Evolutionary conservation across 2,797 vertebrate genomes (phyloP), one percentile per base, ranked within the genome.

Genomic region (Paguma larvata): DNA sequence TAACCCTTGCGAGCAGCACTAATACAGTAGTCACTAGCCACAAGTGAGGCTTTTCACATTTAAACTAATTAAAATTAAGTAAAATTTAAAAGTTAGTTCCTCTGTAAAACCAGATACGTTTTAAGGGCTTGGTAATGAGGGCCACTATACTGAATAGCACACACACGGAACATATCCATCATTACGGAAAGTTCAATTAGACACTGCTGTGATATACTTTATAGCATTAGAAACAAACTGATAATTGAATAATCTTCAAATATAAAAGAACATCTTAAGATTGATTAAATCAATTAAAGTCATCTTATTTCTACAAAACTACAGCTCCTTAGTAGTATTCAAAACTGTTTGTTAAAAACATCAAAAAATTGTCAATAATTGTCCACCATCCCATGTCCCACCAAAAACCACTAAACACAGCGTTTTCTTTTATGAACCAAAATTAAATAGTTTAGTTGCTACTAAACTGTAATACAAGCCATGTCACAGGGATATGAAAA

Each of bases 61-160:
- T 56, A 93, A 86, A 95, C 46, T 46, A 87, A 68, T 65, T 88
- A 88, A 97, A 94, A 95, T 59, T 21, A 51, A 46, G 38, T 62
- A 89, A 68, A 79, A 78, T 32, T 85, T 78, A 62, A 94, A 91
- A 89, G 59, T 48, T 14, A 80, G 18, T 65, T 92, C 38, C 23
- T 65, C 80, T 67, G 38, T 77, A 92, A 34, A n/a, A 83, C 32
- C 48, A 77, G 63, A 93, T 19, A 63, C 56, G 59, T 48, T 38
- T 34, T 44, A 67, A 79, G 80, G 51, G 6, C 34, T 78, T 14
- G 72, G 56, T 38, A 80, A 65, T 34, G 3, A 63, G 25, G 34
- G 27, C 23, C 11, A 72, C 62, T 62, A 78, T 34, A 34, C 34
- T 77, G 56, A 92, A 70, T 0, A 83, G n/a, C 53, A 75, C 5